A percentile compares a stretch with the other conserved stretches of the same genome.
Conservation (phyloP, 1,140 invertebrate genomes). For the Aphis craccivora region DNA sequence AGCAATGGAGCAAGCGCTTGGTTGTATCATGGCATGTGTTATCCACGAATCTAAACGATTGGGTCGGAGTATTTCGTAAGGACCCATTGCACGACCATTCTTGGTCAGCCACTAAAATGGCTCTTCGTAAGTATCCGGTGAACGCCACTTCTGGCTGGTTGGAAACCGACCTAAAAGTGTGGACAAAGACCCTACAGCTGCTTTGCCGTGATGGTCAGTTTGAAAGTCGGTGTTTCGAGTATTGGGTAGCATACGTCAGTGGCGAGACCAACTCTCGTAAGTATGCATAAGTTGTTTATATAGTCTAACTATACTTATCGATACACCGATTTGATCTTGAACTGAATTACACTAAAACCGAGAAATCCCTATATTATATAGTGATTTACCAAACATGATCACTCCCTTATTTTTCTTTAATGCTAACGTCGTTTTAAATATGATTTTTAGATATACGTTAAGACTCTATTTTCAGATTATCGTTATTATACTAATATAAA, state of each 20-base stretch:
- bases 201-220: background rate
- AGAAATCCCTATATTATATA: too few relatives aligned
- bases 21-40: background rate
- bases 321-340: too few relatives aligned
- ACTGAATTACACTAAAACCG: too few relatives aligned
- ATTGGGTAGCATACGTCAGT: background rate
- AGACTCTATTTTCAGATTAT: too few relatives aligned
- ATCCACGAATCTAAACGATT: background rate
- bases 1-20: background rate
- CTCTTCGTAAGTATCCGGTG: background rate
- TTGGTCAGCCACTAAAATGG: rapidly evolving
- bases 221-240: background rate
- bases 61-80: background rate
- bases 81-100: background rate
- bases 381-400: too few relatives aligned
- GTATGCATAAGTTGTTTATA: background rate
- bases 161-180: background rate
- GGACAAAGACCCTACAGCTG: background rate
- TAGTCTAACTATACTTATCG: too few relatives aligned
- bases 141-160: background rate
- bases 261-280: background rate
- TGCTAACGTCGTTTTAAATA: too few relatives aligned
- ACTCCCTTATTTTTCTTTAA: too few relatives aligned
- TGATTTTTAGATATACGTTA: too few relatives aligned
- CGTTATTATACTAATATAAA: too few relatives aligned